phyloP scores from a whole-genome alignment of 2,113 vertebrate genomes.

The Ctenodactylus gundi region DNA sequence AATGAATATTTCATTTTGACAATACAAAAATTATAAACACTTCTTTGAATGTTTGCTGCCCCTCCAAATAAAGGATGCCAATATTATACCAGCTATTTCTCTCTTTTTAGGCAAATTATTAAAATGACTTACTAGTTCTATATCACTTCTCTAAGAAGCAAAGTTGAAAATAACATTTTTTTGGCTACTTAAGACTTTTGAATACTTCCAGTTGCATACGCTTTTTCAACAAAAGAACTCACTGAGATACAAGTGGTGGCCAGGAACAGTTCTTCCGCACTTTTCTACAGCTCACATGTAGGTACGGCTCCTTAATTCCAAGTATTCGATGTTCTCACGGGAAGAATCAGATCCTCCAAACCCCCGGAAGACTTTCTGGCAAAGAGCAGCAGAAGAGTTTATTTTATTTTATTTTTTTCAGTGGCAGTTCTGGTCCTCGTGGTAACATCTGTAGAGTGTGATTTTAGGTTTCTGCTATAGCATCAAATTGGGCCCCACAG shows the following conservation, averaged over 20 bases:
- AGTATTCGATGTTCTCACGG: not conserved
- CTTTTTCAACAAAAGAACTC: not conserved
- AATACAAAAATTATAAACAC: not conserved
- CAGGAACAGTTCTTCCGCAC: not conserved
- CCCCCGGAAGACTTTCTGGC: not conserved
- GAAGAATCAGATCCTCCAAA: not conserved
- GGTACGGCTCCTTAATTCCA: not conserved
- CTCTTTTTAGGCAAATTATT: not conserved
- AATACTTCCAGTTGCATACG: not conserved
- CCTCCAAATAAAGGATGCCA: constrained; percentile 35
- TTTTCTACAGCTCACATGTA: not conserved
- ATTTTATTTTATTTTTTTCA: no score
- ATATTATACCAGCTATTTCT: not conserved
- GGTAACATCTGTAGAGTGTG: not conserved
- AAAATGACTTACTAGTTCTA: not conserved
- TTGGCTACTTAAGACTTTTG: not conserved
- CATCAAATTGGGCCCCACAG: not conserved
- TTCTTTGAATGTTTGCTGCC: not conserved
- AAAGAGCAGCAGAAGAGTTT: not conserved
- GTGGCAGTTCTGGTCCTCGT: not conserved
- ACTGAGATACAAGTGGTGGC: not conserved
- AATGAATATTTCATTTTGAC: constrained; percentile 60
- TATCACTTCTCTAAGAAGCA: not conserved
- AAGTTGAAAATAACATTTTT: not conserved
- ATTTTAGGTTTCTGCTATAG: not conserved